phyloP scores from a whole-genome alignment of 2,797 vertebrate species.

The Leptodactylus fallax region DNA sequence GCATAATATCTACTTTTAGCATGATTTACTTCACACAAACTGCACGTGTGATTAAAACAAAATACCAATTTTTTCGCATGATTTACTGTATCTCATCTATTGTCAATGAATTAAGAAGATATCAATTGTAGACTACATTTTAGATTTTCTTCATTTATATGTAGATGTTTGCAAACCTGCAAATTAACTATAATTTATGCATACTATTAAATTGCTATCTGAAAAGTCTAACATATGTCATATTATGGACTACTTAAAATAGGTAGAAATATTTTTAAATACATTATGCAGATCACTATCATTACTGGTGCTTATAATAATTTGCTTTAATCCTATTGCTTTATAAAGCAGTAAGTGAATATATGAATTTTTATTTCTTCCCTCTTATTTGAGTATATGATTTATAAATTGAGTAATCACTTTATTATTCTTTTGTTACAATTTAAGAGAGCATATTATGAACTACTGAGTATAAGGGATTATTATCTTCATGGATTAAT shows the following conservation, averaged over 20 bases:
- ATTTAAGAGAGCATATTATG: conserved; percentile 9
- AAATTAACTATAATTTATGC: background rate
- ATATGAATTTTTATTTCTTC: background rate
- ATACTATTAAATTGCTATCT: background rate
- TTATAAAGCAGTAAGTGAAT: background rate
- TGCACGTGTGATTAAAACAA: no score
- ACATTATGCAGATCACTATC: background rate
- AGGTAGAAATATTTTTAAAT: background rate
- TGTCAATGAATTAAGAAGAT: no score
- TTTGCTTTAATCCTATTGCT: background rate
- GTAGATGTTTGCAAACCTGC: background rate
- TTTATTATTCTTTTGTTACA: conserved; percentile 8
- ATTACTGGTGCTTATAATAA: background rate
- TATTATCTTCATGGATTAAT: conserved; percentile 27
- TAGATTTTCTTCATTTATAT: background rate
- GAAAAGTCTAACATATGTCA: background rate
- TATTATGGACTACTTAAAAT: background rate
- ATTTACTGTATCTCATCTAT: no score
- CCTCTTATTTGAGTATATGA: background rate
- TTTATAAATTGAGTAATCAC: conserved; percentile 22
- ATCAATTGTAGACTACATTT: background rate
- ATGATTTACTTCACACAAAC: no score
- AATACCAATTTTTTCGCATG: no score
- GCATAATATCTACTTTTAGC: no score
- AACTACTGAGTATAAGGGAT: conserved; percentile 28